Evolutionary conservation across 2,888 invertebrate genomes (phyloP).

Genomic region (Zaprionus bogoriensis): DNA sequence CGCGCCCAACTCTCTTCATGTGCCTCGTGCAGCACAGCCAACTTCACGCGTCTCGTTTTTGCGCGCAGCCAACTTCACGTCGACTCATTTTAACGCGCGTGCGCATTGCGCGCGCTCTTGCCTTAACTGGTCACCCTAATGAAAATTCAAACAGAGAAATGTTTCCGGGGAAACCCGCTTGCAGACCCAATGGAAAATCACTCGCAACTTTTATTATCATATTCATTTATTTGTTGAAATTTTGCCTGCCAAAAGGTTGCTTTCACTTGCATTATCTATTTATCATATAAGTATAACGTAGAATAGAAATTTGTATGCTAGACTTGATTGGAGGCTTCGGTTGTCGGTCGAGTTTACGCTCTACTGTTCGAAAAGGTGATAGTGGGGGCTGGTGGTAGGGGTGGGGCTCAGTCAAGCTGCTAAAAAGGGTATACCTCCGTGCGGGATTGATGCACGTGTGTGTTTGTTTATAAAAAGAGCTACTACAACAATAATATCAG

Average conservation of each 20-base stretch:
- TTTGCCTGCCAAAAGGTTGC: conserved; percentile 45
- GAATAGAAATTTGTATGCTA: conserved; percentile 72
- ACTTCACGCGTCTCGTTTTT: neutral
- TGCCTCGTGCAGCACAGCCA: neutral
- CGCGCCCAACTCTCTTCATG: neutral
- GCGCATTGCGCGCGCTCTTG: neutral
- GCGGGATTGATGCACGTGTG: conserved; percentile 34
- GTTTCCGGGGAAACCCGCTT: neutral
- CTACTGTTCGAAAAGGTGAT: conserved; percentile 16
- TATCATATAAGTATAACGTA: conserved; percentile 59
- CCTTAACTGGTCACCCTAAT: conserved; percentile 8
- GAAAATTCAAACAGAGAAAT: neutral
- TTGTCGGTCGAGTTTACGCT: too few relatives aligned
- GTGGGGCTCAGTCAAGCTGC: conserved; percentile 58
- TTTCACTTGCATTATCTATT: conserved; percentile 36
- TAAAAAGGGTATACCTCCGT: conserved; percentile 40
- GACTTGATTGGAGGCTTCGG: conserved; percentile 58
- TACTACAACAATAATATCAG: conserved; percentile 77
- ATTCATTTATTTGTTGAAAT: conserved; percentile 48
- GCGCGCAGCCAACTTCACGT: conserved; percentile 1
- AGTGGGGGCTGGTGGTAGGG: conserved; percentile 31
- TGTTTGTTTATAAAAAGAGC: conserved; percentile 62
- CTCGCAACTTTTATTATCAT: conserved; percentile 29
- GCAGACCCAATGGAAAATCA: neutral
- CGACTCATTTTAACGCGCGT: neutral